Evolutionary conservation across 2,888 invertebrate species (phyloP), one percentile per base, ranked within the genome.

Genomic region (Catocala sponsa): DNA sequence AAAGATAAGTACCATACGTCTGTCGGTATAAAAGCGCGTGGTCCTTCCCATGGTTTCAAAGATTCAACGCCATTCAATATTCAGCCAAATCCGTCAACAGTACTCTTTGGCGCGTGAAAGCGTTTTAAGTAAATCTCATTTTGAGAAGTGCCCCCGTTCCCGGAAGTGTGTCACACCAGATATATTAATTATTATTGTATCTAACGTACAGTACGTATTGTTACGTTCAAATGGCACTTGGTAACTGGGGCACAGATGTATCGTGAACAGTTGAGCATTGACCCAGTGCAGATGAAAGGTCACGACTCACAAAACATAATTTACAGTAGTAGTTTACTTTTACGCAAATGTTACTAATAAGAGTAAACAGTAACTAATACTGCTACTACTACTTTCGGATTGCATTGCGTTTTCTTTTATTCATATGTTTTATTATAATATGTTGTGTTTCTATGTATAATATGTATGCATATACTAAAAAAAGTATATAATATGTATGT

Each of bases 251-350:
- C 70, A 61, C 70, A 43, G 55, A 61, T 64, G 55, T 65, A 72
- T 74, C 67, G 53, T 65, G 65, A 63, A 42, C 62, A 55, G 59
- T 51, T 71, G 62, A 65, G 50, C 73, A 63, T 59, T 78, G 74
- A 76, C 79, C 76, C 57, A 68, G 54, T 67, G 59, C 69, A 68
- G 55, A 60, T 57, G 52, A 77, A 77, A 77, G 78, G 78, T 78
- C 76, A 78, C 51, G 59, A 55, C 68, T 70, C 67, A 76, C 51
- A 35, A 60, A 68, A 64, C 63, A 53, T 35, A 47, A 33, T 10
- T 25, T 48, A 13, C 11, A 12, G 2, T 11, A n/a, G 6, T 38
- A 9, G 6, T 9, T 38, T 38, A 38, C 9, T 38, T 38, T 38
- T 6, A 38, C 35, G 9, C 35, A 2, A 38, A 6, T 25, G 4